A percentile compares a stretch with the other conserved stretches of the same genome.
phyloP scores from a whole-genome alignment of 2,888 invertebrate species.

The Lissocephala sabroskyi region DNA sequence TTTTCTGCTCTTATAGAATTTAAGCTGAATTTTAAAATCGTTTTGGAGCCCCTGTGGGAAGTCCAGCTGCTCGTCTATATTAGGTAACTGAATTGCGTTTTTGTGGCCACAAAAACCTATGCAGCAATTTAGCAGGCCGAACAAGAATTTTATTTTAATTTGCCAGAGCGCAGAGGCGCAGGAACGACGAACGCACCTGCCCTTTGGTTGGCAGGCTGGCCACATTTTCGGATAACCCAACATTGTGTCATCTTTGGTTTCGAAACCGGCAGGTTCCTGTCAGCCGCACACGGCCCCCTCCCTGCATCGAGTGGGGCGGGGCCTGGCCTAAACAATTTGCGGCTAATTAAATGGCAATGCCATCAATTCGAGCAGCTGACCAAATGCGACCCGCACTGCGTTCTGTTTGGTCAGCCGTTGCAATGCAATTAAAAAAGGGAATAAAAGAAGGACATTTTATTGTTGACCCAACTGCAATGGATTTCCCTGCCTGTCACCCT shows the following conservation, averaged over 20 bases:
- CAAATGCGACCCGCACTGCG: slow-evolving; percentile 15
- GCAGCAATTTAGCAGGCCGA: background rate
- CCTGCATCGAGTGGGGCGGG: slow-evolving; percentile 1
- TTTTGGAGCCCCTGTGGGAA: too few relatives aligned
- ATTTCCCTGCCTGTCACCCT: too few relatives aligned
- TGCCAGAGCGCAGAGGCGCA: slow-evolving; percentile 26
- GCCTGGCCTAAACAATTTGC: slow-evolving; percentile 63
- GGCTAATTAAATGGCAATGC: slow-evolving; percentile 61
- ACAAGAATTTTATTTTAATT: slow-evolving; percentile 55
- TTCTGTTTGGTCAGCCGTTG: too few relatives aligned
- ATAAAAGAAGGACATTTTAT: too few relatives aligned
- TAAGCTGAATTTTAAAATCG: too few relatives aligned
- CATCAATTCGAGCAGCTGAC: slow-evolving; percentile 42
- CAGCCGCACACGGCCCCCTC: too few relatives aligned
- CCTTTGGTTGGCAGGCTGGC: slow-evolving; percentile 15
- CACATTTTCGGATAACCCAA: slow-evolving; percentile 14
- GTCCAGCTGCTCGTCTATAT: too few relatives aligned
- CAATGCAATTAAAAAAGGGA: too few relatives aligned
- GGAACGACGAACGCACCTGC: slow-evolving; percentile 18
- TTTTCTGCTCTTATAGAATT: too few relatives aligned
- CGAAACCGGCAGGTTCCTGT: too few relatives aligned
- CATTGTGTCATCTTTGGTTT: slow-evolving; percentile 67
- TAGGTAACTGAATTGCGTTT: background rate
- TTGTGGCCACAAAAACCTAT: slow-evolving; percentile 20
- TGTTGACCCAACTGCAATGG: too few relatives aligned